A percentile compares a stretch with the other conserved stretches of the same genome.
These are phyloP conservation scores for Pogonognathellus flavescens DNA, from an alignment of 1,140 invertebrate genomes.

Conservation along the genomic window DNA sequence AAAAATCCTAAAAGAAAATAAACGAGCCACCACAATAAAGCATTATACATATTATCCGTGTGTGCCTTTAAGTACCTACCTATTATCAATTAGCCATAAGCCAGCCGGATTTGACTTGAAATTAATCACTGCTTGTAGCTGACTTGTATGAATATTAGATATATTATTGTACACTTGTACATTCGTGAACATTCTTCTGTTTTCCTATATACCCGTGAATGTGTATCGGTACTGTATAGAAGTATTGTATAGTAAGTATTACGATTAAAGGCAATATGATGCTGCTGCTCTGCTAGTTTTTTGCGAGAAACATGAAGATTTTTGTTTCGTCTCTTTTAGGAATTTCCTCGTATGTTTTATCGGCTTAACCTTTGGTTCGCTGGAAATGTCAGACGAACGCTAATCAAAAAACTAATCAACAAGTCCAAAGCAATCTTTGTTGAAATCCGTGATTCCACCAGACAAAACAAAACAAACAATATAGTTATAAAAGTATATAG, in stretches of 20 bases:
- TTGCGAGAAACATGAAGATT: conserved; percentile 2
- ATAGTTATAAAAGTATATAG: not conserved
- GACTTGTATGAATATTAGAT: not conserved
- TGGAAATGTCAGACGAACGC: conserved; percentile 26
- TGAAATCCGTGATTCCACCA: conserved; percentile 16
- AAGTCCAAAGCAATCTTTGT: conserved; percentile 45
- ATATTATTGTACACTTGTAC: not conserved
- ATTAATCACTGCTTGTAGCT: conserved; percentile 25
- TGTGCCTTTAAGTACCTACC: not conserved
- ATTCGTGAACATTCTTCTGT: no score
- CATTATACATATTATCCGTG: not conserved
- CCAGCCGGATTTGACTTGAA: conserved; percentile 45
- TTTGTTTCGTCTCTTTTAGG: conserved; percentile 9
- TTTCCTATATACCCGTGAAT: no score
- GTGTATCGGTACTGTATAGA: not conserved
- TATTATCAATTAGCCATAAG: conserved; percentile 49
- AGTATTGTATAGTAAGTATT: conserved; percentile 9
- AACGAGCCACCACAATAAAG: not conserved
- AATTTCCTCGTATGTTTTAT: not conserved
- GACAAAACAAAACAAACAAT: not conserved
- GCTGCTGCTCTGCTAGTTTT: conserved; percentile 35
- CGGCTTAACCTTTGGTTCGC: conserved; percentile 2
- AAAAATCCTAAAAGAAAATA: not conserved
- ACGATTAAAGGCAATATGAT: conserved; percentile 9
- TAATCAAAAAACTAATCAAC: conserved; percentile 47